Evolutionary conservation across 2,888 invertebrate species (phyloP), one percentile per base, ranked within the genome.

Genomic region (Reticulitermes lucifugus): DNA sequence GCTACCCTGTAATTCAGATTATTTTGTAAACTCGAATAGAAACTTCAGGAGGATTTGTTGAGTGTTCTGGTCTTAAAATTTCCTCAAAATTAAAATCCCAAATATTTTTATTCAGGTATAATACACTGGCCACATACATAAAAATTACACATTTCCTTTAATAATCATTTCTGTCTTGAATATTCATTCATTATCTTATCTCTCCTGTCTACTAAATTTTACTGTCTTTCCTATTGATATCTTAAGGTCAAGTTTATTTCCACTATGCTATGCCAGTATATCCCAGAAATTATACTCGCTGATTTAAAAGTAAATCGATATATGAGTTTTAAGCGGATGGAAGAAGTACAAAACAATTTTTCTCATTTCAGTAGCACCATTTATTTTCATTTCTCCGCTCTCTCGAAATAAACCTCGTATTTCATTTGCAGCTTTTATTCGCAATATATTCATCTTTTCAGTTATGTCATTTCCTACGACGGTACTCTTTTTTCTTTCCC

Each of bases 311-410:
- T 46, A 46, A 35, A 46, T 46, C 77, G 77, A 77, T 77, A 46
- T 46, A 46, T 77, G 9, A 22, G 46, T 22, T 77, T 46, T 21
- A 73, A 73, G 18, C 25, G 41, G 5, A 9, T 35, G 73, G 73
- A 73, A 73, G 73, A 73, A 73, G 73, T 73, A 18, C 73, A 35
- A 73, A 41, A 73, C 73, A 73, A 21, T 41, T 73, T 73, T 73
- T 73, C 35, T 29, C 21, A 73, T 73, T 41, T 41, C 29, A 41
- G 12, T 21, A 41, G 73, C 35, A 41, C 73, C 73, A 73, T 73
- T 73, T 73, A 73, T 73, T 73, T 65, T 65, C 25, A 73, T 73
- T 73, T 73, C 73, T 18, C 9, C 73, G 0, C 25, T 41, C 12
- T 41, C 29, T 73, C n/a, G 14, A 73, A 73, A 73, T 73, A 73